These are phyloP conservation scores for Felis catus DNA, from an alignment of 2,113 vertebrate genomes.

Conservation along the genomic window F.catus_Fca126_mat1.0 CM031419.1:216714001-216714500, in stretches of 20 bases:
- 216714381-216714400: background rate
- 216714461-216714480: background rate
- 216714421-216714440: background rate
- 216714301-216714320: background rate
- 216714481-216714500: background rate
- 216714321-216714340: background rate
- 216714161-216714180: no score
- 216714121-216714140: no score
- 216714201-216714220: background rate
- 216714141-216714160: no score
- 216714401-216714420: background rate
- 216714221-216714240: background rate
- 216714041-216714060: no score
- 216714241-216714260: background rate
- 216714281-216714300: background rate
- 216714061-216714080: no score
- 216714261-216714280: background rate
- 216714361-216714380: background rate
- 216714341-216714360: background rate
- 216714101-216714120: no score
- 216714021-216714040: no score
- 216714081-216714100: no score
- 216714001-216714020: no score
- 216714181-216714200: background rate
- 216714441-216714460: rapidly evolving